Base-by-base conservation (phyloP, 2,113 vertebrate genomes). In the Centropus bengalensis region DNA sequence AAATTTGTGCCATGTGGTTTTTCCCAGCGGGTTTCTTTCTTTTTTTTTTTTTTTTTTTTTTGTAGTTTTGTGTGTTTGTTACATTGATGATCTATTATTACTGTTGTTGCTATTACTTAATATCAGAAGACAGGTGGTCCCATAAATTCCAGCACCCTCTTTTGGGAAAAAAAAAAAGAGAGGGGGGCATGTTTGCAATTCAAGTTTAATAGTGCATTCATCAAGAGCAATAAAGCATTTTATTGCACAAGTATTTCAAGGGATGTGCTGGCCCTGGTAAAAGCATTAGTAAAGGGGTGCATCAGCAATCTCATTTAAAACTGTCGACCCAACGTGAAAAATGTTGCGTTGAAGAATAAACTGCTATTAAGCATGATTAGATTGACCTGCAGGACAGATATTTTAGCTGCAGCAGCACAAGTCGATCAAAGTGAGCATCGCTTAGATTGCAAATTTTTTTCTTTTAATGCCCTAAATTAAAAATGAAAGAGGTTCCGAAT, bases 331-430 rank as follows among this genome's bases (percentile, higher is more conserved):
- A 82, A 81, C 27, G 45, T 96, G 97, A 91, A 94, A 97, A 96
- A 96, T 88, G 96, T 91, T 92, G 95, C 82, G 11, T 86, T 74
- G 93, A 97, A 95, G 97, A 96, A 95, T 95, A 96, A 95, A 94
- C 95, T 93, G 96, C 97, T 97, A 93, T 96, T 96, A 94, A 95
- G 97, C 87, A 94, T 94, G 97, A 97, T 97, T 94, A 96, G 95
- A 93, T 92, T 97, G 97, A 94, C 97, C 97, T 86, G 78, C 95
- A 96, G 97, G 97, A 97, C 54, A 89, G 92, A 92, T 93, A 92
- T 93, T 94, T 96, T 87, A 94, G 96, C 96, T 93, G 96, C 96
- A 86, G 78, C 91, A 94, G 96, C 92, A 93, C 88, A 78, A 90
- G 95, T 96, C 96, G 75, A 62, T 97, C 97, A 95, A 92, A 93